phyloP scores from a whole-genome alignment of 2,113 vertebrate species.

The Athene noctua region DNA sequence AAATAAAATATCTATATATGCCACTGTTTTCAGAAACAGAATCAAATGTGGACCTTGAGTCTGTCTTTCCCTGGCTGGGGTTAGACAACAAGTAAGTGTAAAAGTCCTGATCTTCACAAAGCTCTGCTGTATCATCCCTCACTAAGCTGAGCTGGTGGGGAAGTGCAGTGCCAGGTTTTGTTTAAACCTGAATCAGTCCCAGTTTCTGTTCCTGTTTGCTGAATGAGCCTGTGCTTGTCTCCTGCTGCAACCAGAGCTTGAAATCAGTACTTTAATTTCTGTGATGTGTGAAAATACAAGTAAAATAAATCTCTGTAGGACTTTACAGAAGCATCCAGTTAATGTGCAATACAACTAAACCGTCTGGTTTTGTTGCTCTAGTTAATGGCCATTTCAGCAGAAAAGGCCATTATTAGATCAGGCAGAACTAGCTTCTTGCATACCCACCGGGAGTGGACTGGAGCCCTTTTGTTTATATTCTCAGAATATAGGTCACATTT shows the following conservation, averaged over 20 bases:
- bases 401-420: background rate
- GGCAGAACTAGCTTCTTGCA: background rate
- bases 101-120: background rate
- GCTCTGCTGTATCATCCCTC: background rate
- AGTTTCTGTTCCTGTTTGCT: background rate
- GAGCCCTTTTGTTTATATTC: background rate
- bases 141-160: rapidly evolving
- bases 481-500: background rate
- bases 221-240: background rate
- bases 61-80: background rate
- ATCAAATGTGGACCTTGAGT: background rate
- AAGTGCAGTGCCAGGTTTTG: background rate
- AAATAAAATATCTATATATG: background rate
- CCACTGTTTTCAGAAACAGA: background rate
- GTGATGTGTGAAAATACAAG: background rate
- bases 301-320: background rate
- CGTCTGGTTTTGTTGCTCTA: background rate
- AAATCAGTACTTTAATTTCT: background rate
- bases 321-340: background rate
- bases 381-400: background rate
- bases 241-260: background rate
- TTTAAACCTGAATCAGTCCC: background rate
- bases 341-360: background rate
- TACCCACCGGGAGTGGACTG: background rate
- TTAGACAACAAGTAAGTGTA: background rate